A percentile compares a stretch with the other conserved stretches of the same genome.
These are phyloP conservation scores for Sitta carolinensis DNA, from an alignment of 2,797 vertebrate genomes.

Conservation along the genomic window DNA sequence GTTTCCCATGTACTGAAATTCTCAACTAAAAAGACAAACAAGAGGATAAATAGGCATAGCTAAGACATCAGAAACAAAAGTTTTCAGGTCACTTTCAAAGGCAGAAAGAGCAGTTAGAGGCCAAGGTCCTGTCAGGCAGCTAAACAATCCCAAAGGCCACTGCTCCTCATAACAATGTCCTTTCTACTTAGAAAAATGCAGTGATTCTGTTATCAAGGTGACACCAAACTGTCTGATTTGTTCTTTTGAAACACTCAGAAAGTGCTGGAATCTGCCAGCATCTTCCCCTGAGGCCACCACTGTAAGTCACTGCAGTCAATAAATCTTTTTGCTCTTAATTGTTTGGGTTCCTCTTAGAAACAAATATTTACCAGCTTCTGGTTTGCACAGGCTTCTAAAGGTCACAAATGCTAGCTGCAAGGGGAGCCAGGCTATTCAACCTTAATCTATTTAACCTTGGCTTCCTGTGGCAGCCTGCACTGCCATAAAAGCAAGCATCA, in stretches of 20 bases:
- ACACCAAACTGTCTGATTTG: not conserved
- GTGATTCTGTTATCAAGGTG: not conserved
- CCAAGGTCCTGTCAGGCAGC: not conserved
- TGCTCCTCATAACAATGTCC: not conserved
- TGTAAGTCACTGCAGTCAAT: not conserved
- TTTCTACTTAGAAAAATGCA: not conserved
- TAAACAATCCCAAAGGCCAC: not conserved
- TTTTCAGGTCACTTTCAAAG: not conserved
- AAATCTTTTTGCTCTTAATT: slow-evolving; percentile 19
- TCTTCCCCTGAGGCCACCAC: not conserved
- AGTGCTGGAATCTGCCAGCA: not conserved
- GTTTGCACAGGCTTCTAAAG: slow-evolving; percentile 11
- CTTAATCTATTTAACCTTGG: slow-evolving; percentile 12
- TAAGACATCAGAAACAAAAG: not conserved
- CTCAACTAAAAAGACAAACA: not conserved
- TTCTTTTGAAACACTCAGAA: not conserved
- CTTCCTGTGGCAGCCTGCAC: not conserved
- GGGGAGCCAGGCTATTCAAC: slow-evolving; percentile 17
- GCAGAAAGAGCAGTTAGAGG: not conserved
- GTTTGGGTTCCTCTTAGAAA: slow-evolving; percentile 35
- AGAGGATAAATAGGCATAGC: not conserved
- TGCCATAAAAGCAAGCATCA: not conserved
- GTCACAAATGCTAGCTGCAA: slow-evolving; percentile 23
- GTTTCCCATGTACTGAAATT: not conserved
- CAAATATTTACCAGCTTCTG: slow-evolving; percentile 43